Evolutionary conservation across 64 coral and sea anemone genomes (phyloP).

Genomic region (Montipora efflorescens): DNA sequence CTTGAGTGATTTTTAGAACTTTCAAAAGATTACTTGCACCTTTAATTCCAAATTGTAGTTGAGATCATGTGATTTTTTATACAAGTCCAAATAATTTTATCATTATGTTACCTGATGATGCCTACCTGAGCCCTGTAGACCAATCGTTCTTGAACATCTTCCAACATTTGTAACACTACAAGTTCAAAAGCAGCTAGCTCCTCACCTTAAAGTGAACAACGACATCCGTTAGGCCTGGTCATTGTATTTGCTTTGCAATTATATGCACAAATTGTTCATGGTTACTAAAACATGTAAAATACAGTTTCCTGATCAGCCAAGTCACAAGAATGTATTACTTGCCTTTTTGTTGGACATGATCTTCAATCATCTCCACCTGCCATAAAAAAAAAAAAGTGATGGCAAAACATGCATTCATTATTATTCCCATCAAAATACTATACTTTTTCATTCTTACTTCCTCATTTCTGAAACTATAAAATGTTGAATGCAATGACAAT

Average conservation of each 20-base stretch:
- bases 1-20: too few species aligned
- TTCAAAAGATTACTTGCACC: too few species aligned
- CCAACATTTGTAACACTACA: constrained; percentile 92
- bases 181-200: constrained; percentile 93
- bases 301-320: too few species aligned
- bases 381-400: neutral
- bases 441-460: too few species aligned
- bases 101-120: neutral
- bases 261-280: too few species aligned
- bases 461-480: too few species aligned
- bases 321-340: neutral
- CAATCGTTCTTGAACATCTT: constrained; percentile 97
- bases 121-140: constrained; percentile 97
- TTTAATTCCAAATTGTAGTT: too few species aligned
- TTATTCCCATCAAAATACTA: neutral
- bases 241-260: neutral
- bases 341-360: constrained; percentile 99
- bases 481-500: too few species aligned
- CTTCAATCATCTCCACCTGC: constrained; percentile 98
- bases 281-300: too few species aligned
- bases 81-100: too few species aligned
- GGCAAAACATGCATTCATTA: too few species aligned
- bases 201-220: constrained; percentile 56
- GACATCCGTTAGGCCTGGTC: neutral
- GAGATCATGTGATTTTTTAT: too few species aligned